Base-by-base conservation (phyloP, 2,113 vertebrate species). In the Ctenodactylus gundi region DNA sequence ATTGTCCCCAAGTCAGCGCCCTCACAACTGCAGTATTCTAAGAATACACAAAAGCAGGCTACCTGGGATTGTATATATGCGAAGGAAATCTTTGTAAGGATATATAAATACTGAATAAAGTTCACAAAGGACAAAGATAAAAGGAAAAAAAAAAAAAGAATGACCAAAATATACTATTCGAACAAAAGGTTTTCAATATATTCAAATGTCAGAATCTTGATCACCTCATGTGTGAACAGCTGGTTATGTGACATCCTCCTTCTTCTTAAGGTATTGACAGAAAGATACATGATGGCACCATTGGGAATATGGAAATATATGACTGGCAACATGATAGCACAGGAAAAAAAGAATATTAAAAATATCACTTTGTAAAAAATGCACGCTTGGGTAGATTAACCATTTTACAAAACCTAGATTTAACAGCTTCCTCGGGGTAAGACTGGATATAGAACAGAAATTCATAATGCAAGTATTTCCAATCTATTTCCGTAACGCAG, bases 1-100 rank as follows among this genome's bases (percentile, higher is more conserved):
- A 11, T 6, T 7, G 20, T 20, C 4, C 5, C 14, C 8, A n/a
- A n/a, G 20, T 3, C 11, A 23, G 44, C 31, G 53, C 1, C 31
- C 36, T 57, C 2, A 0, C 8, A 18, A 14, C 4, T 65, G 44
- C 17, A 9, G 10, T 41, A 13, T 6, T 12, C 6, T 6, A 29
- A 21, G 57, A 62, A 49, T n/a, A 13, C 27, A 25, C 20, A 60
- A 82, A 67, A 34, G 1, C 6, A 14, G 15, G 13, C 60, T n/a
- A n/a, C n/a, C n/a, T n/a, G n/a, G n/a, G n/a, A n/a, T n/a, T n/a
- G n/a, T n/a, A n/a, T n/a, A 41, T 6, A 9, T 60, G 1, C 17
- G 29, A 21, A 31, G 4, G 15, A 44, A 51, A 27, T 6, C 15
- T 53, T 78, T 49, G 15, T 49, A 73, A 34, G 23, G 64, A 73